Evolutionary conservation across 2,797 vertebrate genomes (phyloP), one percentile per base, ranked within the genome.

Genomic region (Aphelocoma californica): DNA sequence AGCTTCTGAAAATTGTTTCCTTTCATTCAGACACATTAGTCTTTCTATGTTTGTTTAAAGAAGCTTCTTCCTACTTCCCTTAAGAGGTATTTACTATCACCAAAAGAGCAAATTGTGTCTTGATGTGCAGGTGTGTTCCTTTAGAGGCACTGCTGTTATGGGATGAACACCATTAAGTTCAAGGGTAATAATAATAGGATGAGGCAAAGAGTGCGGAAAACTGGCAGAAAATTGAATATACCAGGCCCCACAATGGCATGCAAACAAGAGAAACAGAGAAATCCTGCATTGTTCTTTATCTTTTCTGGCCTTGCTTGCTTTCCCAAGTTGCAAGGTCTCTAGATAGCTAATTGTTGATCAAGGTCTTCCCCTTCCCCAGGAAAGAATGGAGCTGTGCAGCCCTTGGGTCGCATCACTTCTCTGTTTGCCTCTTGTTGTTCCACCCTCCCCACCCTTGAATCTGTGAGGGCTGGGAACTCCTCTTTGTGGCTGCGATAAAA

Each of bases 171-270:
- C 51, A 32, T n/a, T 28, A 38, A 16, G 7, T 50, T 32, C 34
- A 93, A 61, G 29, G 7, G 2, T 48, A 64, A 28, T 38, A 69
- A 53, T 12, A 60, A 62, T 4, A 71, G 48, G 14, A 64, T 42
- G 26, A 90, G 44, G 64, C 13, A 81, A 71, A 74, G 26, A 78
- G 31, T 6, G 3, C 31, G 48, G 51, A 67, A 67, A 82, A 50
- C 4, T 53, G 38, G 18, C 0, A 1, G 61, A 78, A 73, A 62
- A 70, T 36, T 5, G 7, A 73, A 25, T 84, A 10, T 0, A 1
- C 47, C 57, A 81, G 45, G 32, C 7, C 18, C 53, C 20, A 36
- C 9, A 75, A 45, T n/a, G 14, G 12, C 58, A 15, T 28, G 31
- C 21, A 70, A 75, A 38, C 29, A 79, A 38, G 80, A 77, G 32